These are phyloP conservation scores for Tetramorium bicarinatum DNA, from an alignment of 2,888 invertebrate genomes.

Conservation along the genomic window DNA sequence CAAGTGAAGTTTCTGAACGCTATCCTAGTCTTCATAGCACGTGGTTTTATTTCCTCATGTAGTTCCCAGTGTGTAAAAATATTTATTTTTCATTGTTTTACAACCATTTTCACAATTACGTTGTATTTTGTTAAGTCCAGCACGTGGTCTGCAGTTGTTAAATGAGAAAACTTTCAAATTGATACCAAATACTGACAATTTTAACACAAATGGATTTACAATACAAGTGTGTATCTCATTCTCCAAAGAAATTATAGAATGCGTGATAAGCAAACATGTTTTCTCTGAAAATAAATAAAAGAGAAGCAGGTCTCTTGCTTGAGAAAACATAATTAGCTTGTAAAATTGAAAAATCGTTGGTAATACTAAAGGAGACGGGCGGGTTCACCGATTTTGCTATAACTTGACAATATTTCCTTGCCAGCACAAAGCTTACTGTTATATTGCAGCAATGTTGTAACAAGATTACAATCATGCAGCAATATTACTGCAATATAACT, in stretches of 20 bases:
- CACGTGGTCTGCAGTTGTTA: background rate
- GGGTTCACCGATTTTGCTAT: no score
- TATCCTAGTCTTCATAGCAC: no score
- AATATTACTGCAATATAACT: no score
- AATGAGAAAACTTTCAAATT: background rate
- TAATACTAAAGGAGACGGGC: no score
- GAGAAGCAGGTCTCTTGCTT: background rate
- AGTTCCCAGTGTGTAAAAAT: no score
- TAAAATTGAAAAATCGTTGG: background rate
- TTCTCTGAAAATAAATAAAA: background rate
- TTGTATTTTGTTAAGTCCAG: background rate
- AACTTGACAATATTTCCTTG: no score
- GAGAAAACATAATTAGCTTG: background rate
- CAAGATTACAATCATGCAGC: no score
- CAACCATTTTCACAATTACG: background rate
- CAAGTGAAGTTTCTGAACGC: no score
- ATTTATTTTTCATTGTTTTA: no score
- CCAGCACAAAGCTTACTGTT: no score
- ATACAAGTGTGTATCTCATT: slow-evolving; percentile 76
- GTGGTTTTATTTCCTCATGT: no score
- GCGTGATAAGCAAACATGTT: background rate
- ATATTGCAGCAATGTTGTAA: no score
- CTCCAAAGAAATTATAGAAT: slow-evolving; percentile 8
- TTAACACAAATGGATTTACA: slow-evolving; percentile 75
- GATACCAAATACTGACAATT: background rate